Percentiles rank a stretch among this genome's conserved stretches.
Evolutionary conservation across 2,888 invertebrate species (phyloP).

Genomic region (Lucinisca nassula): DNA sequence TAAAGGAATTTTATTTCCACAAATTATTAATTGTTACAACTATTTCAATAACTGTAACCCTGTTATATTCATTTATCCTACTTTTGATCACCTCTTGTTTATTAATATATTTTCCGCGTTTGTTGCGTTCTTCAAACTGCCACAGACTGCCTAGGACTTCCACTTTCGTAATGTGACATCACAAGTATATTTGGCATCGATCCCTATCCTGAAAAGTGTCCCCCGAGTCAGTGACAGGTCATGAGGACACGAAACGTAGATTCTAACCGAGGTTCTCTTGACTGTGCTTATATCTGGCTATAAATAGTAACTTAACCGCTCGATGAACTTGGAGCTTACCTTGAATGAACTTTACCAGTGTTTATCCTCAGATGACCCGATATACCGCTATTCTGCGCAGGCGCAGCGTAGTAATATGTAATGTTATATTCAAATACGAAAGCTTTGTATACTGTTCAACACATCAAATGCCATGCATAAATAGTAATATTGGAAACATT

Average conservation of each 20-base stretch:
- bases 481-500: too few species aligned
- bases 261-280: conserved; percentile 39
- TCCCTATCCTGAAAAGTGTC: background rate
- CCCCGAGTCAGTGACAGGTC: conserved; percentile 63
- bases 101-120: too few species aligned
- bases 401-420: conserved; percentile 39
- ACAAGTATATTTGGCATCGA: background rate
- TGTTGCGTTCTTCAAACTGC: background rate
- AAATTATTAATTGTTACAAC: too few species aligned
- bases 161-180: conserved; percentile 48
- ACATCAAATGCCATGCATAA: too few species aligned
- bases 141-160: background rate
- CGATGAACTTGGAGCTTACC: conserved; percentile 73
- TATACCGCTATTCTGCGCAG: conserved; percentile 30
- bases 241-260: conserved; percentile 23
- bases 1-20: too few species aligned
- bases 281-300: conserved; percentile 61
- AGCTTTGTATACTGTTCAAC: background rate
- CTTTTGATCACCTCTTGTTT: too few species aligned
- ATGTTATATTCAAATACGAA: background rate
- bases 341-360: conserved; percentile 66
- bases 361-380: conserved; percentile 72
- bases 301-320: conserved; percentile 71
- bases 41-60: too few species aligned
- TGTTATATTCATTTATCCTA: too few species aligned